Percentiles rank a stretch among this genome's conserved stretches.
Conservation (phyloP, 2,888 invertebrate genomes). For the Sphaerophoria rueppellii region DNA sequence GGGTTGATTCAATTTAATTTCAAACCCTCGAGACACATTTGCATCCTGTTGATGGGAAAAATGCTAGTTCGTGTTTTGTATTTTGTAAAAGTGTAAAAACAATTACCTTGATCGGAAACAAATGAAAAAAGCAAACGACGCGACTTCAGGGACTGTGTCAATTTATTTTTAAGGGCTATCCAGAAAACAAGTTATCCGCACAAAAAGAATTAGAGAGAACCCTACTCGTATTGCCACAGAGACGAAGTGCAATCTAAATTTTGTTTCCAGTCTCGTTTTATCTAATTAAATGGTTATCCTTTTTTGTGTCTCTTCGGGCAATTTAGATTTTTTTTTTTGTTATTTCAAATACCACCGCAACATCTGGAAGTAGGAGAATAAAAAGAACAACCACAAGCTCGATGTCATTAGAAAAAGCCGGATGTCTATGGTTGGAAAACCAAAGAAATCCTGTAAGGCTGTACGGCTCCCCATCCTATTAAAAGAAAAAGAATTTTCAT, state of each 20-base stretch:
- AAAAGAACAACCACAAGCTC: not conserved
- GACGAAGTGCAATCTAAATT: not conserved
- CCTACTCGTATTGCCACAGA: not conserved
- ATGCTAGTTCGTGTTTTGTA: not conserved
- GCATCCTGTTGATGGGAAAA: not conserved
- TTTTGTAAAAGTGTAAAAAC: not conserved
- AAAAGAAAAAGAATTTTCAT: not conserved
- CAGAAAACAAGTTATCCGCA: not conserved
- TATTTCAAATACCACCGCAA: constrained; percentile 6
- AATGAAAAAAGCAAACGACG: not conserved
- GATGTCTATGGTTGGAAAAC: constrained; percentile 22
- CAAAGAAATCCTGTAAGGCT: not conserved
- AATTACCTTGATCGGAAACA: not conserved
- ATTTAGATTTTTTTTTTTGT: not conserved
- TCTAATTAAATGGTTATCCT: constrained; percentile 5
- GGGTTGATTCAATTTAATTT: not conserved
- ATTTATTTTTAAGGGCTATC: constrained; percentile 8
- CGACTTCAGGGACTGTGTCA: not conserved
- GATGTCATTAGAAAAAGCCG: constrained; percentile 19
- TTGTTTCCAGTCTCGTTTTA: not conserved
- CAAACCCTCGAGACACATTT: not conserved
- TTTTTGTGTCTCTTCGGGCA: not conserved
- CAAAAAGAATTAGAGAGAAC: no score
- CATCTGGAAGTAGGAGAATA: not conserved
- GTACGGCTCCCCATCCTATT: not conserved